Conservation (phyloP, 2,113 vertebrate genomes). For the Morone chrysops region DNA sequence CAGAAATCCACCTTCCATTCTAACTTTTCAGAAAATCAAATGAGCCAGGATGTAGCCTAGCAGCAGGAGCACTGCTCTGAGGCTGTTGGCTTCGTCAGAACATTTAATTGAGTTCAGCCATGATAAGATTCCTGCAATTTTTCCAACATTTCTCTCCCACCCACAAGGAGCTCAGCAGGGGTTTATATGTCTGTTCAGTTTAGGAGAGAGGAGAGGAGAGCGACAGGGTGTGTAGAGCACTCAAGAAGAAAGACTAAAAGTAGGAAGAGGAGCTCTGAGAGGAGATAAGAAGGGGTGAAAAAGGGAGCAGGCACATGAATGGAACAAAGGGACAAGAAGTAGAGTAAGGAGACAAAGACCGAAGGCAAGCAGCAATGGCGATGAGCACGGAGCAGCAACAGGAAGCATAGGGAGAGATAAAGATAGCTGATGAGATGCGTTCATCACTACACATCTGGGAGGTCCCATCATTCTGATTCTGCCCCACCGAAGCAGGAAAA, state of each 20-base stretch:
- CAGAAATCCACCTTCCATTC: neutral
- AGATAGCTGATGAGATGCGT: conserved; percentile 40
- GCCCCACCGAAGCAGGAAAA: conserved; percentile 26
- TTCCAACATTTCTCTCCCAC: conserved; percentile 16
- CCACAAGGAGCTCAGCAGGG: conserved; percentile 24
- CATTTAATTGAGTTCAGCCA: conserved; percentile 43
- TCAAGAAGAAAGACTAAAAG: conserved; percentile 16
- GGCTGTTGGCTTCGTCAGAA: conserved; percentile 22
- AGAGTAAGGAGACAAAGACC: conserved; percentile 4
- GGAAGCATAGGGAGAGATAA: conserved; percentile 12
- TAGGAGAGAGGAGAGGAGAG: conserved; percentile 30
- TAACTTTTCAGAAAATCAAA: conserved; percentile 5
- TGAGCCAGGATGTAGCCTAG: neutral
- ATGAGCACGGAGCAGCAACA: conserved; percentile 18
- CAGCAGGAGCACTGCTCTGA: conserved; percentile 24
- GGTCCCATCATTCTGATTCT: conserved; percentile 38
- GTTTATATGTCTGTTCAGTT: conserved; percentile 29
- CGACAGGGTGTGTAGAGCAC: neutral
- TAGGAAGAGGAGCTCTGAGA: neutral
- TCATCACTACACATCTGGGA: conserved; percentile 14
- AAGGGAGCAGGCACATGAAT: neutral
- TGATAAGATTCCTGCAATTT: conserved; percentile 18
- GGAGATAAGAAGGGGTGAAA: conserved; percentile 25
- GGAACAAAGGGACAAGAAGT: neutral
- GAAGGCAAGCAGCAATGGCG: conserved; percentile 1